A percentile compares a stretch with the other conserved stretches of the same genome.
phyloP scores from a whole-genome alignment of 2,797 vertebrate genomes.

The Hephaestus fuliginosus region DNA sequence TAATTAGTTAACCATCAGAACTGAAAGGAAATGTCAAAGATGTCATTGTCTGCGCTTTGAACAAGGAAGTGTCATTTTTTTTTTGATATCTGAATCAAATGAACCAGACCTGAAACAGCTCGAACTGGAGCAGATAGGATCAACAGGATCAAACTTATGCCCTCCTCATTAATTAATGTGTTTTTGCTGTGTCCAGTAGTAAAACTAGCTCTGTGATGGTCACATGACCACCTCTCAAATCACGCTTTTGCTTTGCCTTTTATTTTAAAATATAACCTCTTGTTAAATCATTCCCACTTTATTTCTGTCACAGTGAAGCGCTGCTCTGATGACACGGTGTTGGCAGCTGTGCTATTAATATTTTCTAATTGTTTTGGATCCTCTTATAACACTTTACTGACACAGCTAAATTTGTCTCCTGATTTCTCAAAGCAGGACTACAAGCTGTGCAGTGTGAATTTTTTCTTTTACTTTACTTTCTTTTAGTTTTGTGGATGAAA shows the following conservation, averaged over 20 bases:
- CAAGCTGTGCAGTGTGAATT: too few species aligned
- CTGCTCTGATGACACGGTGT: too few species aligned
- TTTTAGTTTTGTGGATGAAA: too few species aligned
- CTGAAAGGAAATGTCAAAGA: slow-evolving; percentile 18
- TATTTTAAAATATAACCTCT: background rate
- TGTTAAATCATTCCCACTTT: background rate
- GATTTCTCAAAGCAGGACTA: too few species aligned
- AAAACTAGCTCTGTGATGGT: background rate
- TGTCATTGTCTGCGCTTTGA: background rate
- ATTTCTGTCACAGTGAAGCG: background rate
- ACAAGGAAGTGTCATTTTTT: background rate
- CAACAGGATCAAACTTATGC: background rate
- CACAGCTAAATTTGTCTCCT: too few species aligned
- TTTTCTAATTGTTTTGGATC: too few species aligned
- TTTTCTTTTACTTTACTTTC: too few species aligned
- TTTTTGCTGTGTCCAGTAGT: too few species aligned
- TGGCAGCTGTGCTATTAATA: too few species aligned
- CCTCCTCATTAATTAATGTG: background rate
- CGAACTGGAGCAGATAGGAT: background rate
- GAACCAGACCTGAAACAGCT: background rate
- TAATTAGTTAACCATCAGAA: slow-evolving; percentile 18
- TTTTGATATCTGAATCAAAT: background rate
- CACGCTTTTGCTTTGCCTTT: background rate
- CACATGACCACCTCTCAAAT: background rate
- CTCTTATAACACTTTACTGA: too few species aligned